Base-by-base conservation (phyloP, 2,113 vertebrate genomes). In the Syngnathus typhle region DNA sequence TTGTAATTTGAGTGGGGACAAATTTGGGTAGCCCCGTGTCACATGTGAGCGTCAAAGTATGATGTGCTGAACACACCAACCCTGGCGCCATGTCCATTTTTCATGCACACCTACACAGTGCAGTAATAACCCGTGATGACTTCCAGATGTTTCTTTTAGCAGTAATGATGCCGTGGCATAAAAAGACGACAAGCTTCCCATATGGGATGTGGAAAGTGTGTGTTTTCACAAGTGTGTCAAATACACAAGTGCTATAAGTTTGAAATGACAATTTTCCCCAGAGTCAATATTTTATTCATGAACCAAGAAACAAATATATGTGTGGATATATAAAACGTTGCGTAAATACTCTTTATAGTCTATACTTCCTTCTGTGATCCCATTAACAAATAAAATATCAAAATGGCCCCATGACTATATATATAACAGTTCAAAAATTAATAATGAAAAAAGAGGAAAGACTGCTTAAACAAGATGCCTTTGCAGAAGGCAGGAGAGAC, bases 371-470 rank as follows among this genome's bases (percentile, higher is more conserved):
- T 93, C 94, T 93, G 83, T 91, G 82, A 83, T 88, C 88, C 88
- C 82, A 89, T 86, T 85, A 84, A 86, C 87, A 89, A 89, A 86
- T 80, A 93, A 92, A 93, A 85, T 83, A 84, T 86, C 86, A 78
- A 80, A 95, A 95, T 95, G 93, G 93, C 82, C 93, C 94, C 94
- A 96, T 90, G 93, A 92, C 94, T 95, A 95, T 91, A 94, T 91
- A 94, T 94, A 93, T 94, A 92, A 94, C 91, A 93, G 94, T 99
- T 98, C 95, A 99, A 98, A 99, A 99, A 99, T 99, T 98, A 99
- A 99, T 99, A 98, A 91, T 68, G 88, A 92, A 88, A 92, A 91
- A 88, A 89, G 77, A 66, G 63, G 66, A 74, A 85, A 59, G 64
- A 70, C 60, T 63, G 61, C 72, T 60, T 92, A 90, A 93, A 89